phyloP scores from a whole-genome alignment of 2,797 vertebrate species.

The Fratercula arctica region DNA sequence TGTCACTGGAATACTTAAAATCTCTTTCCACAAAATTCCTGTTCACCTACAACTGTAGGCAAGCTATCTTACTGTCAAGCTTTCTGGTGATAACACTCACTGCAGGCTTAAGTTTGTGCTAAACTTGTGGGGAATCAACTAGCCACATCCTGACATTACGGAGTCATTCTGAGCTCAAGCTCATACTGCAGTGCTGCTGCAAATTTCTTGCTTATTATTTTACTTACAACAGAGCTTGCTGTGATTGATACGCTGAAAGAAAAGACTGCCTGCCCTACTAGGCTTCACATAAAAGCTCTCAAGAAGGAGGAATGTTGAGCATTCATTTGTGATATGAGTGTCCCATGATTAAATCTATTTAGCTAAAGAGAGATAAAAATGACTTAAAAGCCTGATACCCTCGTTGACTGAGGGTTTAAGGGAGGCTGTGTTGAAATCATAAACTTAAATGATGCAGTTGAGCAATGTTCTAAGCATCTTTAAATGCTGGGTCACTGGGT shows the following conservation, averaged over 20 bases:
- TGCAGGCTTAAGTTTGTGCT: neutral
- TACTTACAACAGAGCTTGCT: neutral
- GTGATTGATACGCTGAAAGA: neutral
- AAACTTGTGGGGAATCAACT: neutral
- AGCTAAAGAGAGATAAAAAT: neutral
- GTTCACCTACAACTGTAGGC: neutral
- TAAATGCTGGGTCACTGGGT: neutral
- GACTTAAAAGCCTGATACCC: neutral
- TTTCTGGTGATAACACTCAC: neutral
- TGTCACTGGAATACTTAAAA: neutral
- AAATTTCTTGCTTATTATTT: neutral
- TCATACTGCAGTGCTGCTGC: neutral
- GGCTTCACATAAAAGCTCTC: neutral
- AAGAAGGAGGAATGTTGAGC: neutral
- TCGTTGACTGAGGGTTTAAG: neutral
- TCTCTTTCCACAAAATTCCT: neutral
- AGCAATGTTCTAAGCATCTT: neutral
- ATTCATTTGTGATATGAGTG: neutral
- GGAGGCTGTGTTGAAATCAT: neutral
- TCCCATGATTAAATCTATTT: neutral
- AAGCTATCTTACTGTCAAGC: neutral
- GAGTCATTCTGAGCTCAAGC: neutral
- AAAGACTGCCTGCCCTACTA: neutral
- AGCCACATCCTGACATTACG: neutral
- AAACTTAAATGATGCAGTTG: neutral